Percentiles rank a stretch among this genome's conserved stretches.
Evolutionary conservation across 2,797 vertebrate species (phyloP).

Genomic region (Aphelocoma californica): DNA sequence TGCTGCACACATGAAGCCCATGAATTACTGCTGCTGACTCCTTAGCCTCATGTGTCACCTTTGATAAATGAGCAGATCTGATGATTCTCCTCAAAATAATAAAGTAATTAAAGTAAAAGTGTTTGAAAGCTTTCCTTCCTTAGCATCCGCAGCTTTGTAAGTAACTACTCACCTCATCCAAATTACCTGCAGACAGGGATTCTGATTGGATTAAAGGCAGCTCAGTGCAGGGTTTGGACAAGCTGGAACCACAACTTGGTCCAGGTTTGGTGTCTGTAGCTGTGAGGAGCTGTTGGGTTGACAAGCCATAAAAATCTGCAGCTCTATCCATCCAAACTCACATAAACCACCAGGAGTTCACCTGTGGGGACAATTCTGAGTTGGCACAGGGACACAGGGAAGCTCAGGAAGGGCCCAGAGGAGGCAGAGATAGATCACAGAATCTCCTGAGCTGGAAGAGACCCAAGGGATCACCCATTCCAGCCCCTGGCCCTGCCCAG

Average conservation of each 20-base stretch:
- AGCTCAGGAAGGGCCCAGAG: neutral
- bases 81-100: constrained; percentile 37
- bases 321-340: neutral
- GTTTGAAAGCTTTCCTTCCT: neutral
- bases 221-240: neutral
- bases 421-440: neutral
- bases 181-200: neutral
- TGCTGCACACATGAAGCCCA: neutral
- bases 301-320: neutral
- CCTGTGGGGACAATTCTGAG: neutral
- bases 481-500: neutral
- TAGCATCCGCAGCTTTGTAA: neutral
- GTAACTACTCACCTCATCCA: neutral
- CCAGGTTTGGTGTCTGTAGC: neutral
- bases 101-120: neutral
- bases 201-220: neutral
- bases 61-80: constrained; percentile 10
- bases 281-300: neutral
- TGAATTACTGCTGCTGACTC: constrained; percentile 14
- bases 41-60: neutral
- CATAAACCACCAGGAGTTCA: neutral
- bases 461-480: neutral
- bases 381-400: neutral
- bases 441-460: neutral
- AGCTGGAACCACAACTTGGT: neutral